Evolutionary conservation across 2,888 invertebrate species (phyloP).

Genomic region (Nineta flava): DNA sequence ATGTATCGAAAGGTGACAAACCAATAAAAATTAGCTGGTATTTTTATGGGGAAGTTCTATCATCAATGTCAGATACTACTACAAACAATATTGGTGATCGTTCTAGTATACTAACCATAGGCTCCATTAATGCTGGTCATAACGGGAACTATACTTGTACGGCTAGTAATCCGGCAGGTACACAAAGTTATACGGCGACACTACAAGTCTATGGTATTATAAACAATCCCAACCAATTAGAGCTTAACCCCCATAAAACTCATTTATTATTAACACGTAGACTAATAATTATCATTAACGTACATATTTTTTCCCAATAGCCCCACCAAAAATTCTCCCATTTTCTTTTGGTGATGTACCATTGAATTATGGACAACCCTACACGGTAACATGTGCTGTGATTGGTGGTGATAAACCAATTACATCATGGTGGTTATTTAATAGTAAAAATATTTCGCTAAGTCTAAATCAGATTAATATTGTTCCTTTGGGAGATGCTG

Average conservation of each 20-base stretch:
- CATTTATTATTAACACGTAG: background rate
- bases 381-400: conserved; percentile 41
- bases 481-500: conserved; percentile 9
- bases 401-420: conserved; percentile 55
- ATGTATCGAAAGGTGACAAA: conserved; percentile 46
- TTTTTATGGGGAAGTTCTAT: conserved; percentile 44
- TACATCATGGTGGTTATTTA: conserved; percentile 55
- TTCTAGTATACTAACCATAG: conserved; percentile 36
- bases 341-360: conserved; percentile 44
- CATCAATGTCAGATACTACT: conserved; percentile 14
- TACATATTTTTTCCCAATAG: conserved; percentile 15
- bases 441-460: conserved; percentile 35
- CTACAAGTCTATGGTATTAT: conserved; percentile 38
- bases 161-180: conserved; percentile 39
- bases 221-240: background rate
- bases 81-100: conserved; percentile 8
- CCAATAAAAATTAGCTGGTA: conserved; percentile 60
- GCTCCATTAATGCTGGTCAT: conserved; percentile 40
- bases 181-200: conserved; percentile 31
- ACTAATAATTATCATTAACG: background rate
- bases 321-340: conserved; percentile 23
- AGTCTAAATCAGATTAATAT: conserved; percentile 4
- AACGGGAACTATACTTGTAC: conserved; percentile 45
- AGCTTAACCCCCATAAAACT: no score
- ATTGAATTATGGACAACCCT: conserved; percentile 41